These are phyloP conservation scores for Crioceris asparagi DNA, from an alignment of 2,888 invertebrate genomes.

Conservation along the genomic window DNA sequence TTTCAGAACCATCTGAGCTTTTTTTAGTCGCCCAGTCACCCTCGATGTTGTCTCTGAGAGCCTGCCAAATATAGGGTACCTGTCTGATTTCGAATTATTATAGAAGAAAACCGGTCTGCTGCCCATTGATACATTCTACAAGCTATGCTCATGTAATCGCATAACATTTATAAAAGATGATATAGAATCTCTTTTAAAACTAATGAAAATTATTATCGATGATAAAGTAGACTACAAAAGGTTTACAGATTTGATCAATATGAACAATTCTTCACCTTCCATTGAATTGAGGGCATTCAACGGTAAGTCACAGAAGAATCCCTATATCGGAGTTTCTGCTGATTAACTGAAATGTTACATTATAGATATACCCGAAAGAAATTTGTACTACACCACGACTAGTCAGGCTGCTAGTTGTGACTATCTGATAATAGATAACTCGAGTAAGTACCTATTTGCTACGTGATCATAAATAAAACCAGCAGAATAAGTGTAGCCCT, in stretches of 20 bases:
- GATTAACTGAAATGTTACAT: neutral
- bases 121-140: conserved; percentile 38
- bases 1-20: too few species aligned
- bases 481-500: too few species aligned
- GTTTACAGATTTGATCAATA: conserved; percentile 42
- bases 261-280: neutral
- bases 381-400: conserved; percentile 29
- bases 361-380: conserved; percentile 27
- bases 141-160: conserved; percentile 36
- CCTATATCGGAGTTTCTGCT: neutral
- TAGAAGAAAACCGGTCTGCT: conserved; percentile 40
- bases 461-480: too few species aligned
- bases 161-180: conserved; percentile 40
- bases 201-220: conserved; percentile 41
- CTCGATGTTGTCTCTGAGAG: too few species aligned
- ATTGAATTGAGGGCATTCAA: conserved; percentile 6
- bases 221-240: conserved; percentile 40
- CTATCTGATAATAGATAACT: conserved; percentile 29
- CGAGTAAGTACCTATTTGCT: too few species aligned
- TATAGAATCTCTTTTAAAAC: conserved; percentile 41
- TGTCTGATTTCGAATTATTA: too few species aligned
- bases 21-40: too few species aligned
- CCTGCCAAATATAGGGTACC: too few species aligned
- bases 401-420: conserved; percentile 28
- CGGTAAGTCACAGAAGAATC: neutral